Evolutionary conservation across 1,140 invertebrate species (phyloP).

Genomic region (Ips typographus): DNA sequence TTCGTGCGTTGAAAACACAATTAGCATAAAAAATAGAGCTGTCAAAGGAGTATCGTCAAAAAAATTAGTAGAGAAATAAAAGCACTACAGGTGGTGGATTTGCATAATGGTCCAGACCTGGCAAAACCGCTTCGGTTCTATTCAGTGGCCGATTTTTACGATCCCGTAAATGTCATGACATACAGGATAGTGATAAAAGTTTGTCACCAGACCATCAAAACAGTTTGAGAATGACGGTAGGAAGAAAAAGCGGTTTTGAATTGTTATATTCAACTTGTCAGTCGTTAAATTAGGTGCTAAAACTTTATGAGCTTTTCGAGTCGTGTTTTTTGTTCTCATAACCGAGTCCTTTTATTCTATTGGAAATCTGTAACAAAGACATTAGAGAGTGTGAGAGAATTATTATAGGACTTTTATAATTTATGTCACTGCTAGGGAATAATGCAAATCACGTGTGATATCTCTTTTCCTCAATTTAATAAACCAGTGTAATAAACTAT

Average conservation of each 20-base stretch:
- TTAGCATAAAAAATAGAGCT: too few relatives aligned
- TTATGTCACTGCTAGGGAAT: background rate
- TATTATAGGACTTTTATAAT: background rate
- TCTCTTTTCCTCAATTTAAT: too few relatives aligned
- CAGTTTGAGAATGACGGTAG: slow-evolving; percentile 10
- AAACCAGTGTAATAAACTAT: background rate
- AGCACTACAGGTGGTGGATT: slow-evolving; percentile 13
- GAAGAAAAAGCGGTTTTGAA: slow-evolving; percentile 22
- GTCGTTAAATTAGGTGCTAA: slow-evolving; percentile 16
- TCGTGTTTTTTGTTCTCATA: background rate
- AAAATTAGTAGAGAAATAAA: background rate
- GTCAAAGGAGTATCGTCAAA: background rate
- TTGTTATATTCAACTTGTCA: slow-evolving; percentile 11
- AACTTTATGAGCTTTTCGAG: slow-evolving; percentile 7
- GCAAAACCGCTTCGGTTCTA: background rate
- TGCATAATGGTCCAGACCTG: slow-evolving; percentile 11
- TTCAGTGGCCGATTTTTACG: slow-evolving; percentile 20
- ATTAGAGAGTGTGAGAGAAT: background rate
- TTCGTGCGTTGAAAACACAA: too few relatives aligned
- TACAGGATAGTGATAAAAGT: slow-evolving; percentile 16
- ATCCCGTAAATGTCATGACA: slow-evolving; percentile 8
- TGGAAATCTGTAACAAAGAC: background rate
- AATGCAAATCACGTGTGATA: too few relatives aligned
- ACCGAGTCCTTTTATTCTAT: background rate
- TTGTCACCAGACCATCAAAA: slow-evolving; percentile 21